Evolutionary conservation across 2,113 vertebrate genomes (phyloP), one percentile per base, ranked within the genome.

Genomic region (Neotragus moschatus): DNA sequence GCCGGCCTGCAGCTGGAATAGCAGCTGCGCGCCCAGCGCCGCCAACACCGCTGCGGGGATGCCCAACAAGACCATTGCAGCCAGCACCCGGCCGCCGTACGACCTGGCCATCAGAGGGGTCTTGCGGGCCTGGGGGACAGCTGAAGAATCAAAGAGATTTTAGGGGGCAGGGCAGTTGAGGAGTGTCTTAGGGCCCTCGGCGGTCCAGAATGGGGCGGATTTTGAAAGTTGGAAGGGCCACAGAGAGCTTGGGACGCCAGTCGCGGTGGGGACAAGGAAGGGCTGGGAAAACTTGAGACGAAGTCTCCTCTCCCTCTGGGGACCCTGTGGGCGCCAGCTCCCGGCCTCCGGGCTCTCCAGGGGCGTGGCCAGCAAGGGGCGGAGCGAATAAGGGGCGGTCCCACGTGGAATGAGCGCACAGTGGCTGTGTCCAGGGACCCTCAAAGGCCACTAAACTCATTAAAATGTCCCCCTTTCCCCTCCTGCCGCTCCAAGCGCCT

Each of bases 1-100:
- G 8, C 98, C 99, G 5, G 98, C 96, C 95, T 99, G 99, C 25
- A 99, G 98, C 98, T 99, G 99, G 97, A 99, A 99, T 96, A 99
- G 99, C 97, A 99, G 98, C 97, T 99, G 98, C 90, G 99, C 99
- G 73, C 99, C 99, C 91, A 99, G 98, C 15, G 99, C 98, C 1
- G 99, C 99, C 99, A 99, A 99, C 96, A 99, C 98, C 1, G 99
- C 99, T 13, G 99, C 99, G 45, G 99, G 88, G 16, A 99, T 96
- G 17, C 99, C 99, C 94, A 99, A 98, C 13, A 99, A 96, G 73
- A 98, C 96, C 96, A 99, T 97, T 1, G 99, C 99, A 47, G 98
- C 96, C 53, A 99, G 98, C 47, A 99, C 99, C n/a, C 6, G 99
- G 99, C 66, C 99, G 96, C 55, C 99, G 97, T 75, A 99, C 97